Evolutionary conservation across 2,113 vertebrate genomes (phyloP), one percentile per base, ranked within the genome.

Genomic region (Puntigrus tetrazona): DNA sequence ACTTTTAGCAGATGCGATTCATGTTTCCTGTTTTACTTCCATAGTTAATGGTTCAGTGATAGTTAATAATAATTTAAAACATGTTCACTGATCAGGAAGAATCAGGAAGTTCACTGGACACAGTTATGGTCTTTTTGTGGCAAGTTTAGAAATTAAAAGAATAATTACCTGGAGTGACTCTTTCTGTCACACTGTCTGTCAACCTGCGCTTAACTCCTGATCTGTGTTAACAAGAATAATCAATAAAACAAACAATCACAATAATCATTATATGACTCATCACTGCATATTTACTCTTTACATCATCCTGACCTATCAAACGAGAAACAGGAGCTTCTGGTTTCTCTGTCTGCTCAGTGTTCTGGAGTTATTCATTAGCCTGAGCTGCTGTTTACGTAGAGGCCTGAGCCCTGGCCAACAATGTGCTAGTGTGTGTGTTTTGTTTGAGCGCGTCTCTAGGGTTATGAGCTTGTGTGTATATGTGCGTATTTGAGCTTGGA

Each of bases 281-380:
- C 27, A 34, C 18, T 18, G 25, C 16, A 22, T 50, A 50, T 81
- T 81, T 69, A 81, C 59, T 81, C 18, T 47, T 81, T 41, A 67
- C 34, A 47, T 67, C 41, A 69, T 67, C 34, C n/a, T 2, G 8
- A 7, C 57, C 36, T 16, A 25, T 81, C 78, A 43, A 41, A 80
- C 16, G 29, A 65, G 31, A 61, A 47, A 67, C 41, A 81, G 29
- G 27, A 50, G 61, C 61, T 31, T 50, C 78, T 45, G 47, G 52
- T 77, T 86, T 83, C 57, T 63, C 52, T 20, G 36, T 45, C 50
- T 70, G 61, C 27, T 50, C 69, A 59, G 57, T 70, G 18, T 81
- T 85, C 47, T 45, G 72, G 57, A 78, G 84, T 86, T 84, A 86
- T 69, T 83, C 73, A 74, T 82, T 86, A 81, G 85, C 87, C 81